Evolutionary conservation across 2,113 vertebrate genomes (phyloP).

Genomic region (Sigmodon hispidus): DNA sequence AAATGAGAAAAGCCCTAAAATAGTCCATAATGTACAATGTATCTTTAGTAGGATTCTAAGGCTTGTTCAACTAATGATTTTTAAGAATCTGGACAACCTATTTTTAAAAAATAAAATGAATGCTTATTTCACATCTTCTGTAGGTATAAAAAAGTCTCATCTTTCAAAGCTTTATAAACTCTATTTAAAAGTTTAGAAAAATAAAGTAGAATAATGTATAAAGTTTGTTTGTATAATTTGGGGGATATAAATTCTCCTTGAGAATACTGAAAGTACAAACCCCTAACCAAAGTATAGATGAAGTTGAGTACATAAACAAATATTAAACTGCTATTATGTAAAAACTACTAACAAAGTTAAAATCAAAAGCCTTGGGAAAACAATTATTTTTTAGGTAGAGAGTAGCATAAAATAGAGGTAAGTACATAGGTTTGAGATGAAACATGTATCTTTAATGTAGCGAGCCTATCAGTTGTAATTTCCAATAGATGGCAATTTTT

Average conservation of each 20-base stretch:
- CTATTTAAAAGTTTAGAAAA: constrained; percentile 20
- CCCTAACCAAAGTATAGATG: constrained; percentile 55
- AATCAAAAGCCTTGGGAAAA: constrained; percentile 58
- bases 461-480: not conserved
- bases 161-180: constrained; percentile 2
- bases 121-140: too few relatives aligned
- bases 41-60: too few relatives aligned
- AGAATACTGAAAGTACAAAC: constrained; percentile 28
- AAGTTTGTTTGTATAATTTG: constrained; percentile 46
- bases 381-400: constrained; percentile 39
- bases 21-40: too few relatives aligned
- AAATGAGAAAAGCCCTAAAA: too few relatives aligned
- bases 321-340: constrained; percentile 59
- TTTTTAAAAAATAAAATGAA: too few relatives aligned
- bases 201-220: not conserved
- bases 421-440: constrained; percentile 11
- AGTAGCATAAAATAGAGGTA: constrained; percentile 28
- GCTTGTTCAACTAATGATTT: too few relatives aligned
- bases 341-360: constrained; percentile 58
- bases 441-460: not conserved
- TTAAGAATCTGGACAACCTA: too few relatives aligned
- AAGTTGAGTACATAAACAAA: constrained; percentile 65
- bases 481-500: not conserved
- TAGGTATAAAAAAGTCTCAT: not conserved
- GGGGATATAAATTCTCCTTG: not conserved